Percentiles rank a stretch among this genome's conserved stretches.
Conservation (phyloP, 2,113 vertebrate genomes). For the Amblyornis subalaris region DNA sequence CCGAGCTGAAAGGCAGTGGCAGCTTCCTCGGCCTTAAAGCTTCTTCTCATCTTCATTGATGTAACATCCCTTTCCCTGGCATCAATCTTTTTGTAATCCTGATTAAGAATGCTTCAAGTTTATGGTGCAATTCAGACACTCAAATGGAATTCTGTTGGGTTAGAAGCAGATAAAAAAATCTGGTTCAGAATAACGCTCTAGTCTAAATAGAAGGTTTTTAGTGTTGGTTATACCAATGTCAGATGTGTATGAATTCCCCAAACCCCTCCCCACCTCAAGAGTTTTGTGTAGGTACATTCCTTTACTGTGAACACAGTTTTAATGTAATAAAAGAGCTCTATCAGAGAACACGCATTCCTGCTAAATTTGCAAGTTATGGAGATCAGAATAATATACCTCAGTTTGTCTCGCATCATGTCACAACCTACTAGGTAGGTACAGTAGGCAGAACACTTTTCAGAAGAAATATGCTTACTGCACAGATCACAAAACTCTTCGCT, state of each 20-base stretch:
- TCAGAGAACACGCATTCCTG: background rate
- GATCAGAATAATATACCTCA: background rate
- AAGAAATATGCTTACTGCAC: background rate
- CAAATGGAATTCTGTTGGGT: background rate
- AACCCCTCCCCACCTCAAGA: background rate
- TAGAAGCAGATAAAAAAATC: background rate
- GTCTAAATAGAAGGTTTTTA: background rate
- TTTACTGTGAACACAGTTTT: background rate
- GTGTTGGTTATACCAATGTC: background rate
- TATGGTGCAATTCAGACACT: background rate
- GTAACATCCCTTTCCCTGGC: background rate
- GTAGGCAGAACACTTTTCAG: background rate
- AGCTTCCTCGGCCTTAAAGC: background rate
- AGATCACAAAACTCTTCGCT: background rate
- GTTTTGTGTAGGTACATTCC: background rate
- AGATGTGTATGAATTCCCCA: background rate
- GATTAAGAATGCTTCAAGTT: background rate
- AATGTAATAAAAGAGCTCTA: background rate
- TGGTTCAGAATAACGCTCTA: background rate
- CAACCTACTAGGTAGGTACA: background rate
- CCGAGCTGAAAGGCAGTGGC: background rate
- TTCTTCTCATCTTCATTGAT: background rate
- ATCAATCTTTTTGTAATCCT: background rate
- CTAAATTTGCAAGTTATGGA: background rate
- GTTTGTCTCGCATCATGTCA: background rate